Base-by-base conservation (phyloP, 2,888 invertebrate genomes). In the Anorthoa munda region DNA sequence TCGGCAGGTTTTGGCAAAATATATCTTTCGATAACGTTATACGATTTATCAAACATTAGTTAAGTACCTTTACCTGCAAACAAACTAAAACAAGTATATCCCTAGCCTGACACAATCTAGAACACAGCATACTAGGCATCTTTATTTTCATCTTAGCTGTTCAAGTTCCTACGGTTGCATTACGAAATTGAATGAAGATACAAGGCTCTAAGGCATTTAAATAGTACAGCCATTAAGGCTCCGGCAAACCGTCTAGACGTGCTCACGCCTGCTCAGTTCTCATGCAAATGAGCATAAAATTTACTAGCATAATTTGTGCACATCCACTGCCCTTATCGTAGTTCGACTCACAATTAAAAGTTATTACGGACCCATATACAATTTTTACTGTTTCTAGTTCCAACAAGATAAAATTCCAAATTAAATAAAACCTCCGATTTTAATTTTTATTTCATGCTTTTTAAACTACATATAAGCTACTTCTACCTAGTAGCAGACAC, bases 131-230 rank as follows among this genome's bases (percentile, higher is more conserved):
- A 18, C 21, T 31, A 26, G 13, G 13, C n/a, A 12, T 39, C 39
- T 58, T 68, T 64, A 72, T n/a, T n/a, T 21, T n/a, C 21, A 58
- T 53, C 31, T 21, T 46, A 21, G 11, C 7, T 51, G 23, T 59
- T 26, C 12, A 56, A 66, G 13, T 45, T 70, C 48, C 17, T 50
- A 39, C 26, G 84, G 77, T 85, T 86, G 81, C 89, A 89, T 90
- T 89, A 87, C 82, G 80, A 91, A 93, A 93, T 94, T 92, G 90
- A 94, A 94, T 93, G 89, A 91, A 93, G 90, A 92, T 93, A 92
- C 88, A 78, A 71, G 87, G 84, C 65, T 55, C 90, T 87, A 88
- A 92, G 90, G 90, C 87, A 93, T 94, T 94, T 93, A 92, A 94
- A 94, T 93, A 93, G 92, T 93, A 92, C 87, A 82, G 79, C 93